Percentiles rank a stretch among this genome's conserved stretches.
Evolutionary conservation across 1,140 invertebrate genomes (phyloP).

Genomic region (Micrasema longulum): DNA sequence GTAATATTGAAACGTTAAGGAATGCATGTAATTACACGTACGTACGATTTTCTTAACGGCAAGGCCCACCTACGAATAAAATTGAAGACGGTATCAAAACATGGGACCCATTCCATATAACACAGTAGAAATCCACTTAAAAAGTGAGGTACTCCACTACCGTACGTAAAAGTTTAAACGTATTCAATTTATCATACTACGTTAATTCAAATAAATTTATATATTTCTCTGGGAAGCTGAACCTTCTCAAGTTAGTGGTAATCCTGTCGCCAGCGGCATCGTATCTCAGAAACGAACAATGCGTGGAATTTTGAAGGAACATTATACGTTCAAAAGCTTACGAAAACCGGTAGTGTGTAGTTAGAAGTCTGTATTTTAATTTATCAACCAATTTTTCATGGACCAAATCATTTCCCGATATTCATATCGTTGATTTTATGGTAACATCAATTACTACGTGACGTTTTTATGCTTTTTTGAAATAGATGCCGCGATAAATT

Average conservation of each 20-base stretch:
- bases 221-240: not conserved
- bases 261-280: conserved; percentile 18
- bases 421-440: not conserved
- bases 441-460: not conserved
- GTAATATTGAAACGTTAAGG: not conserved
- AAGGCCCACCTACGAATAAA: conserved; percentile 38
- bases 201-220: conserved; percentile 30
- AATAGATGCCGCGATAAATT: not conserved
- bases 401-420: not conserved
- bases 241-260: conserved; percentile 25
- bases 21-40: conserved; percentile 16
- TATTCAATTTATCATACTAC: conserved; percentile 11
- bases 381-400: not conserved
- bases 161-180: not conserved
- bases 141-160: conserved; percentile 4
- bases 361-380: not conserved
- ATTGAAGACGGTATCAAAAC: not conserved
- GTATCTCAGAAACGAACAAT: conserved; percentile 10
- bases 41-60: conserved; percentile 6
- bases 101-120: conserved; percentile 42
- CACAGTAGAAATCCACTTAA: not conserved
- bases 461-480: conserved; percentile 1
- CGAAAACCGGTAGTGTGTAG: conserved; percentile 32
- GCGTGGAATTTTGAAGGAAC: not conserved
- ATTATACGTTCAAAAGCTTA: conserved; percentile 5